A percentile compares a stretch with the other conserved stretches of the same genome.
phyloP scores from a whole-genome alignment of 2,888 invertebrate species.

The Drosophila nr. perissopoda region DNA sequence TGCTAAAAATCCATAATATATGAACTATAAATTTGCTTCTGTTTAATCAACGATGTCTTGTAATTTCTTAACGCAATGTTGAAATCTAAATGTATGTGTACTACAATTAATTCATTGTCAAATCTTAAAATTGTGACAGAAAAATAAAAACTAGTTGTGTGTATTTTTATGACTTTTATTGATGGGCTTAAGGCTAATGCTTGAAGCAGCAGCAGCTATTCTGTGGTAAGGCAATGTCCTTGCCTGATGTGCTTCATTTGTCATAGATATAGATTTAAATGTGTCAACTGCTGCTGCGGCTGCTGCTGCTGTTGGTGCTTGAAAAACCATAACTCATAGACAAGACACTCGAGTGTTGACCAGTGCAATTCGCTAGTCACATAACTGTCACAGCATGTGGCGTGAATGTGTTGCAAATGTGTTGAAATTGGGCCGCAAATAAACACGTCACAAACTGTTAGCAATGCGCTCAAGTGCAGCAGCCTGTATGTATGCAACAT shows the following conservation, averaged over 20 bases:
- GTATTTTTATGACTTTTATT: not conserved
- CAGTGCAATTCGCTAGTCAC: constrained; percentile 45
- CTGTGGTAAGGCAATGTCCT: constrained; percentile 24
- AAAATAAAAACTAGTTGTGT: not conserved
- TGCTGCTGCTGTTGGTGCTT: constrained; percentile 29
- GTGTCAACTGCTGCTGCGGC: constrained; percentile 43
- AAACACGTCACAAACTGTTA: constrained; percentile 51
- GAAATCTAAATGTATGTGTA: not conserved
- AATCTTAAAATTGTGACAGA: not conserved
- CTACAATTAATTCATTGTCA: not conserved
- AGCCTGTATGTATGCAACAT: constrained; percentile 40
- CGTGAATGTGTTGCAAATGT: constrained; percentile 68
- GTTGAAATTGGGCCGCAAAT: constrained; percentile 43
- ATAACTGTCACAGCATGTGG: constrained; percentile 74
- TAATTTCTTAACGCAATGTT: not conserved
- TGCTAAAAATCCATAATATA: not conserved
- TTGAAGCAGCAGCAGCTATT: not conserved
- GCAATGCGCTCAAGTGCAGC: constrained; percentile 34
- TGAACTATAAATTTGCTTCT: not conserved
- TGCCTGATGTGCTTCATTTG: constrained; percentile 54
- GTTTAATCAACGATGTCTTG: not conserved
- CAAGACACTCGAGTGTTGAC: constrained; percentile 54
- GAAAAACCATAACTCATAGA: constrained; percentile 66
- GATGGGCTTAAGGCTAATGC: not conserved
- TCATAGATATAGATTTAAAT: constrained; percentile 53